Evolutionary conservation across 2,113 vertebrate species (phyloP).

Genomic region (Odontesthes bonariensis): DNA sequence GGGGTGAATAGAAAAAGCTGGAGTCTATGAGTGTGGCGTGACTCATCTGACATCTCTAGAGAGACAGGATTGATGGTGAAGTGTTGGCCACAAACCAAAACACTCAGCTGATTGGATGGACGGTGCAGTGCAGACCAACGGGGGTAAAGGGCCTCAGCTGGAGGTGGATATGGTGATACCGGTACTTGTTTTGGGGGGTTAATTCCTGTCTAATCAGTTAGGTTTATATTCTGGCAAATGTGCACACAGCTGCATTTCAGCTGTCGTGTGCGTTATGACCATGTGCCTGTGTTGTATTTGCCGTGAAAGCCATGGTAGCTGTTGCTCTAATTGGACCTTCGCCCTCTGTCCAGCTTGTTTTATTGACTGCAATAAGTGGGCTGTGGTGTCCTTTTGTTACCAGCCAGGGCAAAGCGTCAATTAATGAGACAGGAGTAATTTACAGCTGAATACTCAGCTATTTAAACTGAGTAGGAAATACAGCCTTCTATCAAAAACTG

Average conservation of each 20-base stretch:
- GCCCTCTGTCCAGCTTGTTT: slow-evolving; percentile 51
- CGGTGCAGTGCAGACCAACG: neutral
- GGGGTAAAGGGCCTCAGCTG: neutral
- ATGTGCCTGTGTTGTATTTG: slow-evolving; percentile 1
- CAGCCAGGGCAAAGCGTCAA: neutral
- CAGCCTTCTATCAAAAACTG: no score
- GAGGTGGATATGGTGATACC: slow-evolving; percentile 5
- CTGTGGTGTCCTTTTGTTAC: slow-evolving; percentile 53
- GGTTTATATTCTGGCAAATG: slow-evolving; percentile 12
- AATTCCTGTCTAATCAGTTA: slow-evolving; percentile 17
- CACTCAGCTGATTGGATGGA: slow-evolving; percentile 69
- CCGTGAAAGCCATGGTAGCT: neutral
- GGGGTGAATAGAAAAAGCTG: slow-evolving; percentile 11
- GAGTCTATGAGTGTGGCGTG: slow-evolving; percentile 19
- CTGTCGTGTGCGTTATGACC: slow-evolving; percentile 11
- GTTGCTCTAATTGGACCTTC: slow-evolving; percentile 46
- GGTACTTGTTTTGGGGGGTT: neutral
- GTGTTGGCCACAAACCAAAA: slow-evolving; percentile 48
- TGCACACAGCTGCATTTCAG: slow-evolving; percentile 24
- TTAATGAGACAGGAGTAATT: slow-evolving; percentile 21
- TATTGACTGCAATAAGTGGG: slow-evolving; percentile 66
- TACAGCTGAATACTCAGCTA: neutral
- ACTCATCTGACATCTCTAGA: slow-evolving; percentile 14
- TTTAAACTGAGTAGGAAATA: neutral
- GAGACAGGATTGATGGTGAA: slow-evolving; percentile 22